Percentiles rank a stretch among this genome's conserved stretches.
Evolutionary conservation across 2,888 invertebrate genomes (phyloP).

Genomic region (Timandra comae): DNA sequence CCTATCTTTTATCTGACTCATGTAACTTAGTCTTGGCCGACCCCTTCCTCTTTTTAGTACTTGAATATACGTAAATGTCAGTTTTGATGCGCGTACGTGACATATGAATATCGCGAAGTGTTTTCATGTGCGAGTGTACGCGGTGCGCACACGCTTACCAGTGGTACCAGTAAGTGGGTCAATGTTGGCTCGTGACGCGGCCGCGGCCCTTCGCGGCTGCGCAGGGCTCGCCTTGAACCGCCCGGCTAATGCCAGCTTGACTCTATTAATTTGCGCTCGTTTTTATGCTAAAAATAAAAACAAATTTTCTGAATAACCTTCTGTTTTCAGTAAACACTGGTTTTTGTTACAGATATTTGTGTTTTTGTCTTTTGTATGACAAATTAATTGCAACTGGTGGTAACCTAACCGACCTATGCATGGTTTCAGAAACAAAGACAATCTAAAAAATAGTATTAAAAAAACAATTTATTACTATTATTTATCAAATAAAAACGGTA

Average conservation of each 20-base stretch:
- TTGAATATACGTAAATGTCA: conserved; percentile 1
- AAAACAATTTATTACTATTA: no score
- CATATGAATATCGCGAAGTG: conserved; percentile 37
- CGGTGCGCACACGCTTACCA: conserved; percentile 53
- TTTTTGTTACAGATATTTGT: not conserved
- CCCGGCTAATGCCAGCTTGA: conserved; percentile 47
- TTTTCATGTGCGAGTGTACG: conserved; percentile 60
- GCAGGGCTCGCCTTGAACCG: conserved; percentile 73
- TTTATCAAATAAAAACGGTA: no score
- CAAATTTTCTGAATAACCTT: conserved; percentile 8
- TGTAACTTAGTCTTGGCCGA: no score
- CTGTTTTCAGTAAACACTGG: no score
- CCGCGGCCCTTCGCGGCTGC: conserved; percentile 64
- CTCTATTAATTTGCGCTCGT: conserved; percentile 63
- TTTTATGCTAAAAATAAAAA: conserved; percentile 55
- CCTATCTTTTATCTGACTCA: no score
- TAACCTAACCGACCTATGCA: no score
- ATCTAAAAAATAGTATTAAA: no score
- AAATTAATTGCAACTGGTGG: no score
- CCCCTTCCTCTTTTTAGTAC: no score
- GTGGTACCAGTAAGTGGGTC: conserved; percentile 65
- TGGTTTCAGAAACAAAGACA: no score
- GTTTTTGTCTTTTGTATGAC: no score
- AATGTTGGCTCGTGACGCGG: conserved; percentile 73
- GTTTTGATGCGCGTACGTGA: conserved; percentile 43